Evolutionary conservation across 2,797 vertebrate species (phyloP), one percentile per base, ranked within the genome.

Genomic region (Paratrypauchen microcephalus): DNA sequence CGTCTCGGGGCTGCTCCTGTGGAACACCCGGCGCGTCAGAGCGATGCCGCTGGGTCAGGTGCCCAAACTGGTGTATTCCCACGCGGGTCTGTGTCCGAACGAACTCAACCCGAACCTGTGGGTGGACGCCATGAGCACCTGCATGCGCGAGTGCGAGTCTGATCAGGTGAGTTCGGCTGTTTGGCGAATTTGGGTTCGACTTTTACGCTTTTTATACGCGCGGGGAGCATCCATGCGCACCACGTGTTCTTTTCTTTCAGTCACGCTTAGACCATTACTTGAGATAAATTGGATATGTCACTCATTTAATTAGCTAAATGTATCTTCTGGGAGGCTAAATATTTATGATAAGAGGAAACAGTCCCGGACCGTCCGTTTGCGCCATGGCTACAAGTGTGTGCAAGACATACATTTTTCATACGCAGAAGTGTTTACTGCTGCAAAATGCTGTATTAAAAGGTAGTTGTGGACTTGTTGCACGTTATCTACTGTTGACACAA

Each of bases 121-220:
- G 97, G 97, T 99, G 76, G 97, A 99, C 1, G 97, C 97, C 0
- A 98, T 99, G 95, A 99, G 97, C 89, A 99, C 97, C 91, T 99
- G 97, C 92, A 93, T 94, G 92, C 92, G 96, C 5, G 97, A 99
- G 87, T 99, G 97, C 68, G 95, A 96, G 65, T 89, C 95, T 0
- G 97, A 99, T 78, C 95, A 95, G 96, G 97, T 99, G 93, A 96
- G 96, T 71, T 8, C 55, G 47, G 12, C 48, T 50, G 58, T 7
- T 9, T 9, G 18, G 18, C 13, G 26, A 15, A 21, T 57, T 57
- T 3, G 24, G 13, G 55, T 5, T 13, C 9, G 52, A 9, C n/a
- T n/a, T 52, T 52, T 21, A 1, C 8, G 19, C n/a, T n/a, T 52
- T n/a, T 45, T 45, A 45, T 45, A 15, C 3, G 13, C 41, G 41